Base-by-base conservation (phyloP, 2,113 vertebrate genomes). In the Protomyctophum bolini region DNA sequence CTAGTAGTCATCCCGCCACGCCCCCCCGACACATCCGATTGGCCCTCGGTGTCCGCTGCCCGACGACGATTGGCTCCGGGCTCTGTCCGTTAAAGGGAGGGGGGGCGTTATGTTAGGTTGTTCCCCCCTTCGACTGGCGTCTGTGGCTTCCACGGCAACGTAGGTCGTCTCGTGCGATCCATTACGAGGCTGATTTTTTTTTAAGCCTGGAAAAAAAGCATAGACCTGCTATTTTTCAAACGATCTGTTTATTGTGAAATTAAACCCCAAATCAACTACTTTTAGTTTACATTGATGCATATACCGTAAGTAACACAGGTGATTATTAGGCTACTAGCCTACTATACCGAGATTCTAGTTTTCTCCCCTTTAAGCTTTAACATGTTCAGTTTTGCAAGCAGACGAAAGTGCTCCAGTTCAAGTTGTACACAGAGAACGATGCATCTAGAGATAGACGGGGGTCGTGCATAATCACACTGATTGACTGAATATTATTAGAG, bases 71-170 rank as follows among this genome's bases (percentile, higher is more conserved):
- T 93, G 92, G 92, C 68, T 79, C 7, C 1, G 0, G 21, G 15
- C 8, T 46, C 15, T 49, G 48, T 89, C 91, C 1, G 51, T 93
- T 85, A 90, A 50, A 28, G 8, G 33, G 10, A 15, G 33, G 48
- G 2, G 73, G 70, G 76, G 56, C 52, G 8, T 60, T 45, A 77
- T 0, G 66, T 63, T 89, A 85, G 89, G 83, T 91, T 91, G 91
- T 83, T 84, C 72, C 66, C 54, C 15, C 33, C 63, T 21, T 50
- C 67, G 65, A 60, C 70, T 75, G 81, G 93, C 91, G 87, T 93
- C 88, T 86, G 86, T 83, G 87, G 90, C 85, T 93, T 90, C 88
- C 92, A 91, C 79, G 86, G 91, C 91, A 93, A 92, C 90, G 82
- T 41, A 41, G 33, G 33, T 89, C 63, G 61, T 80, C 65, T 77